phyloP scores from a whole-genome alignment of 2,797 vertebrate species.

The Pangasius larnaudii region DNA sequence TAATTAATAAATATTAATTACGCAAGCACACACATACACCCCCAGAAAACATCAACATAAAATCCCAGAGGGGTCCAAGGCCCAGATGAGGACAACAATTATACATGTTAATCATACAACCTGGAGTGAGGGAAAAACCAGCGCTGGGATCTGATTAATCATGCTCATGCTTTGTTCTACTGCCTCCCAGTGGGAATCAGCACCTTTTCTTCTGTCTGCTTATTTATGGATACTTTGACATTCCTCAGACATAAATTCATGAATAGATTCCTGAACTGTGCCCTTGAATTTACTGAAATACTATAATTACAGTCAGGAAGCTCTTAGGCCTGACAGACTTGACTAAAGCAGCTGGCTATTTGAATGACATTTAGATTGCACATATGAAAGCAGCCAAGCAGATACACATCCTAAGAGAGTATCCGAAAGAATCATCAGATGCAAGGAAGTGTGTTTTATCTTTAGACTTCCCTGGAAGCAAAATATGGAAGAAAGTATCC shows the following conservation, averaged over 20 bases:
- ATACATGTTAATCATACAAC: neutral
- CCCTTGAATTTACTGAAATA: neutral
- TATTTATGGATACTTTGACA: slow-evolving; percentile 8
- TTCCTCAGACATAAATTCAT: slow-evolving; percentile 21
- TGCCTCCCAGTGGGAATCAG: neutral
- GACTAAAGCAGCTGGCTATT: slow-evolving; percentile 1
- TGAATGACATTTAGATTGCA: slow-evolving; percentile 36
- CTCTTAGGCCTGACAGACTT: slow-evolving; percentile 16
- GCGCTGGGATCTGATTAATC: neutral
- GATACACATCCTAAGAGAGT: slow-evolving; percentile 20
- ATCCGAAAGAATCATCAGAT: slow-evolving; percentile 5
- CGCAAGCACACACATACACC: neutral
- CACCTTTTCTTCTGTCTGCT: slow-evolving; percentile 9
- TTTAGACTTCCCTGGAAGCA: neutral
- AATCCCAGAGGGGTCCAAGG: neutral
- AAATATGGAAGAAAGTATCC: neutral
- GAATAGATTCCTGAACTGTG: slow-evolving; percentile 20
- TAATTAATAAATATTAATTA: slow-evolving; percentile 16
- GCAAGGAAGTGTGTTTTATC: neutral
- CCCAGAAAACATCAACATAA: neutral
- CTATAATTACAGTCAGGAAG: slow-evolving; percentile 33
- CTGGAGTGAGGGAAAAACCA: neutral
- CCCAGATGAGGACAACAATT: neutral
- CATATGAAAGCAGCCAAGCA: slow-evolving; percentile 17
- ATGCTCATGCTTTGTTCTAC: neutral